Percentiles rank a stretch among this genome's conserved stretches.
Conservation (phyloP, 2,888 invertebrate species). For the Antheraea assamensis region DNA sequence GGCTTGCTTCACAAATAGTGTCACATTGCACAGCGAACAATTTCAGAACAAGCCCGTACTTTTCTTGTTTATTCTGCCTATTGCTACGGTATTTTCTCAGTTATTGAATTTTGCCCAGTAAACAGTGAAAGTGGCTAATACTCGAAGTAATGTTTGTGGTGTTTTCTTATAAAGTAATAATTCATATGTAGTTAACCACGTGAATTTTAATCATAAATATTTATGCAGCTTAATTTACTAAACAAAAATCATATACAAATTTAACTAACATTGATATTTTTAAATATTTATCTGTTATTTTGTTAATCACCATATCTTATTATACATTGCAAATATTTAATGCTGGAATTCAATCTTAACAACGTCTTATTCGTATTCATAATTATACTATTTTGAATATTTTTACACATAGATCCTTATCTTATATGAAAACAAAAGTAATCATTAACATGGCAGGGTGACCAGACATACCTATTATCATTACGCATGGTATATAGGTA, state of each 20-base stretch:
- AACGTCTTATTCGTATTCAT: no score
- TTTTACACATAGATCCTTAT: no score
- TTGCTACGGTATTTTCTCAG: conserved; percentile 27
- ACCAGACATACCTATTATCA: neutral
- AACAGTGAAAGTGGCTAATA: neutral
- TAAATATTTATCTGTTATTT: no score
- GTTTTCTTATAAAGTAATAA: neutral
- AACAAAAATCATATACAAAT: no score
- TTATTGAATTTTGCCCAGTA: conserved; percentile 3
- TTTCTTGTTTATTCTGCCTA: conserved; percentile 51
- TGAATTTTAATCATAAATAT: neutral
- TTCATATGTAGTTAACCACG: neutral
- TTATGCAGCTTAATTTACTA: neutral
- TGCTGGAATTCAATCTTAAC: neutral
- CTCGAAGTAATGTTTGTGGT: neutral
- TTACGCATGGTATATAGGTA: neutral
- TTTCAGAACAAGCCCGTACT: conserved; percentile 55
- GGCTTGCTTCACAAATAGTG: conserved; percentile 70
- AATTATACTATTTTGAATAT: no score
- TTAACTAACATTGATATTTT: no score
- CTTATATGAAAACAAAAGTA: neutral
- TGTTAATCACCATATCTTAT: no score
- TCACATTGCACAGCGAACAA: conserved; percentile 73
- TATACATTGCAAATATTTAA: neutral
- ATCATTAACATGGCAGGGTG: neutral